These are phyloP conservation scores for Dexiosoma caninum DNA, from an alignment of 2,888 invertebrate genomes.

Conservation along the genomic window DNA sequence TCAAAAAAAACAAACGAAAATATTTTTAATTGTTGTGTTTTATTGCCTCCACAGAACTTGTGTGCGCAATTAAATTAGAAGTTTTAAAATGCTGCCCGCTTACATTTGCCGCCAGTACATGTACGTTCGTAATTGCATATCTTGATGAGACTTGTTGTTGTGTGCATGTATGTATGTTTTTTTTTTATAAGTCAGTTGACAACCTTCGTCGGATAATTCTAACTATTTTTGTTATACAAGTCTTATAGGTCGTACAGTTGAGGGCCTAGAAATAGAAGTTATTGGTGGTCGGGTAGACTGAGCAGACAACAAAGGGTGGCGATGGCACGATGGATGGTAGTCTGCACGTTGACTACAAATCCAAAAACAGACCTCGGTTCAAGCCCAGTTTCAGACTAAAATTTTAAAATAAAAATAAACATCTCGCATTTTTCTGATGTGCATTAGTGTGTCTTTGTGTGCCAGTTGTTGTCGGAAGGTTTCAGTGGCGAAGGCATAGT, in stretches of 20 bases:
- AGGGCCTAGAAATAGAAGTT: not conserved
- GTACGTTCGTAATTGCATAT: not conserved
- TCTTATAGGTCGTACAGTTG: conserved; percentile 12
- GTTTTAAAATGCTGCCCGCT: not conserved
- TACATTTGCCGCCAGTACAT: not conserved
- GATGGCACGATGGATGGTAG: too few relatives aligned
- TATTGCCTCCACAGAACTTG: conserved; percentile 5
- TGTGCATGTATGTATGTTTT: not conserved
- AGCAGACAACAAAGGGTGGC: too few relatives aligned
- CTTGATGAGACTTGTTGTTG: not conserved
- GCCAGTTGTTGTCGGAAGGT: too few relatives aligned
- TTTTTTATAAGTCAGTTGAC: conserved; percentile 27
- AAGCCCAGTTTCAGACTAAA: too few relatives aligned
- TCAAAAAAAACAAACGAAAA: not conserved
- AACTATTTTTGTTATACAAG: not conserved
- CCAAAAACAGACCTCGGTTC: too few relatives aligned
- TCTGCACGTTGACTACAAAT: too few relatives aligned
- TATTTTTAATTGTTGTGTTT: conserved; percentile 12
- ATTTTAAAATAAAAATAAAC: too few relatives aligned
- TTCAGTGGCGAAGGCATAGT: too few relatives aligned
- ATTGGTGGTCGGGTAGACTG: too few relatives aligned
- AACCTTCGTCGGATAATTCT: conserved; percentile 45
- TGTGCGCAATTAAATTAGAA: conserved; percentile 24
- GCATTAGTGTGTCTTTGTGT: too few relatives aligned
- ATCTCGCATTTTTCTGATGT: too few relatives aligned